phyloP scores from a whole-genome alignment of 2,888 invertebrate species.

The Lacanobia wlatinum region DNA sequence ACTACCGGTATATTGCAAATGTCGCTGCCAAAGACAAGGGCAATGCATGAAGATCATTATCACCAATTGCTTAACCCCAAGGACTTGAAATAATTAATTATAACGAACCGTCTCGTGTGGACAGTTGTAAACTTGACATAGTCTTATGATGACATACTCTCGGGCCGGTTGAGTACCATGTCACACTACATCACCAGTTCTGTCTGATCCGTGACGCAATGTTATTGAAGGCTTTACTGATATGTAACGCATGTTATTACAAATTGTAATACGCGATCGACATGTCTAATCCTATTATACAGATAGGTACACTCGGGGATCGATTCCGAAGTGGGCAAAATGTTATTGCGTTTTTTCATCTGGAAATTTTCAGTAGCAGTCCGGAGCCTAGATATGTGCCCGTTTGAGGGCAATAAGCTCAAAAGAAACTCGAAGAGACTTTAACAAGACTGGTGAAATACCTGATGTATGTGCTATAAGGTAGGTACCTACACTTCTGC shows the following conservation, averaged over 20 bases:
- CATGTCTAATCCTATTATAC: constrained; percentile 48
- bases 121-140: constrained; percentile 66
- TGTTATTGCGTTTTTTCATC: background rate
- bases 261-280: constrained; percentile 49
- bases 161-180: constrained; percentile 47
- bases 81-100: constrained; percentile 62
- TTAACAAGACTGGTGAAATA: too few relatives aligned
- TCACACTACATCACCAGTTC: constrained; percentile 29
- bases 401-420: background rate
- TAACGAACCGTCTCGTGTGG: constrained; percentile 45
- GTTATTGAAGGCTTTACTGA: constrained; percentile 38
- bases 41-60: constrained; percentile 51
- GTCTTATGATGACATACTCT: constrained; percentile 46
- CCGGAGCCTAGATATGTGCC: background rate
- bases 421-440: too few relatives aligned
- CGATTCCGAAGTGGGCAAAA: background rate
- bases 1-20: constrained; percentile 3
- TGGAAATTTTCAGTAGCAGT: background rate
- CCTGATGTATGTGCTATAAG: too few relatives aligned
- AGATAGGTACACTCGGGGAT: background rate
- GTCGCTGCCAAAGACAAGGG: constrained; percentile 30
- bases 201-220: constrained; percentile 51
- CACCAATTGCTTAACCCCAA: constrained; percentile 35
- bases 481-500: too few relatives aligned
- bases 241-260: constrained; percentile 52